Percentiles rank a stretch among this genome's conserved stretches.
phyloP scores from a whole-genome alignment of 2,888 invertebrate genomes.

The Cepaea hortensis region DNA sequence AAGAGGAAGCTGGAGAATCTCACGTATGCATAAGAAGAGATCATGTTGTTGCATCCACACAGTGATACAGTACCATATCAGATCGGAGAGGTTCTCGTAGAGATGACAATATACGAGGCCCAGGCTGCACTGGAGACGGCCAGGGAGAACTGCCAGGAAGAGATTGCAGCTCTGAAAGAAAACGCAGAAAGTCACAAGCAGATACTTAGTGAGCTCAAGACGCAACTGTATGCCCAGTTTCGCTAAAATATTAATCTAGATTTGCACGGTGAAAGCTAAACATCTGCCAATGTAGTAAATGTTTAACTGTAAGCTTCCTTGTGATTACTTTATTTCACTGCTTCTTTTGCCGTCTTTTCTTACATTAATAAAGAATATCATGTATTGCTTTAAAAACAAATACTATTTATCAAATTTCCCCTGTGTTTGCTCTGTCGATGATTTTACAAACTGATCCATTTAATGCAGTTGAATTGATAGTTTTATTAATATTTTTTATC shows the following conservation, averaged over 20 bases:
- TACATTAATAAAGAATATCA: background rate
- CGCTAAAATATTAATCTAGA: slow-evolving; percentile 98
- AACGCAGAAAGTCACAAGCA: slow-evolving; percentile 85
- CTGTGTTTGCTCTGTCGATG: background rate
- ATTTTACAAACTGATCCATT: background rate
- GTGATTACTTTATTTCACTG: background rate
- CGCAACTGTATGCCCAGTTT: slow-evolving; percentile 95
- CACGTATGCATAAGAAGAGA: slow-evolving; percentile 84
- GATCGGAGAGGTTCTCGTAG: slow-evolving; percentile 92
- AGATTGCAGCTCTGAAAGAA: slow-evolving; percentile 84
- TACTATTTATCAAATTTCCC: background rate
- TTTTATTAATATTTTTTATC: too few species aligned
- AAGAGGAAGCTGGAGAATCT: slow-evolving; percentile 86
- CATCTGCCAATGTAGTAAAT: background rate
- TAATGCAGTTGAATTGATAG: background rate
- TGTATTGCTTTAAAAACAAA: too few species aligned
- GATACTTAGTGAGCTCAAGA: slow-evolving; percentile 90
- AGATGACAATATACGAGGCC: slow-evolving; percentile 86
- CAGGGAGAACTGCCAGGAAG: slow-evolving; percentile 83
- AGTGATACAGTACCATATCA: slow-evolving; percentile 71
- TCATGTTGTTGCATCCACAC: too few species aligned
- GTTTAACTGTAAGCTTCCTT: background rate
- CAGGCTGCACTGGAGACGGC: slow-evolving; percentile 87
- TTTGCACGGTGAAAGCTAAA: slow-evolving; percentile 85
- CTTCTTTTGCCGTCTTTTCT: background rate